These are phyloP conservation scores for Drosophila limbata DNA, from an alignment of 2,888 invertebrate genomes.

Conservation along the genomic window DNA sequence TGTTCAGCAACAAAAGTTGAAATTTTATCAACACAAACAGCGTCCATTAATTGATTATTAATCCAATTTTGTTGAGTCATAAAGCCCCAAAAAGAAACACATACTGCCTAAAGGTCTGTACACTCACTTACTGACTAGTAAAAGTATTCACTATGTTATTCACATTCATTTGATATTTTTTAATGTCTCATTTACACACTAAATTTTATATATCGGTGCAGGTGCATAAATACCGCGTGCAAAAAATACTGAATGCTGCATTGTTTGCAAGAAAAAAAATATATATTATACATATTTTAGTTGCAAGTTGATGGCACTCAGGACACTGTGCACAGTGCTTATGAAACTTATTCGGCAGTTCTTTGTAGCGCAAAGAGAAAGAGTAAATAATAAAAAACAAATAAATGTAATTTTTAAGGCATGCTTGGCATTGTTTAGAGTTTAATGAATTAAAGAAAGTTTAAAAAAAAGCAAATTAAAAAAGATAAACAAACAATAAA, in stretches of 20 bases:
- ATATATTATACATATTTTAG: constrained; percentile 18
- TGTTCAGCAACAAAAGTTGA: constrained; percentile 54
- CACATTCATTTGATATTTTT: neutral
- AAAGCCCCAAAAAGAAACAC: constrained; percentile 22
- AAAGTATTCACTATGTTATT: constrained; percentile 14
- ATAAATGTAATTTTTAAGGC: constrained; percentile 48
- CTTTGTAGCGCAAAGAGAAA: constrained; percentile 31
- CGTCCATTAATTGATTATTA: constrained; percentile 41
- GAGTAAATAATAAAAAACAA: constrained; percentile 21
- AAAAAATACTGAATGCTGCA: constrained; percentile 15
- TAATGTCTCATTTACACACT: constrained; percentile 27
- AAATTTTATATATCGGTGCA: constrained; percentile 74
- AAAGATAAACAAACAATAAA: constrained; percentile 9
- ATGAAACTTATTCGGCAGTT: constrained; percentile 27
- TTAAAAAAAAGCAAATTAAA: constrained; percentile 5
- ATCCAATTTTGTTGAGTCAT: constrained; percentile 14
- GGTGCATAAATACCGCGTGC: constrained; percentile 53
- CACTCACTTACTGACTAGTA: constrained; percentile 6
- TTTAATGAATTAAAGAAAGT: constrained; percentile 34
- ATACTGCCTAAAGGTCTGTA: constrained; percentile 57
- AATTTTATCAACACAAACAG: constrained; percentile 20
- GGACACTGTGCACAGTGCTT: constrained; percentile 52
- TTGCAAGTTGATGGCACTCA: constrained; percentile 31
- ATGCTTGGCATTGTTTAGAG: constrained; percentile 72
- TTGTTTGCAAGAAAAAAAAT: neutral